Conservation (phyloP, 1,140 invertebrate species). For the Cecropterus lyciades region DNA sequence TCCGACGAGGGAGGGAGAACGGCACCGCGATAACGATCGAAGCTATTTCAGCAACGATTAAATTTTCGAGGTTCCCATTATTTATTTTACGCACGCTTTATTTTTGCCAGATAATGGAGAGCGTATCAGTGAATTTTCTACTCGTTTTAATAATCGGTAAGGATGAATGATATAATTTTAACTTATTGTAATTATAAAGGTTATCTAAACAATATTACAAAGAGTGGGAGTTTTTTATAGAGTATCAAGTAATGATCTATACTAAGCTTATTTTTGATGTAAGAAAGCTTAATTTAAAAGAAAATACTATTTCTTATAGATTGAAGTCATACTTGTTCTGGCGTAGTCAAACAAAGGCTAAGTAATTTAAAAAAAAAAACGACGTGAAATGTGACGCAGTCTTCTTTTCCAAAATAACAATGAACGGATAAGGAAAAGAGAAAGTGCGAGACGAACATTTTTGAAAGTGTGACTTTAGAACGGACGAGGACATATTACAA, state of each 20-base stretch:
- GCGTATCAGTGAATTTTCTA: constrained; percentile 73
- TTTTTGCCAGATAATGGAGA: constrained; percentile 58
- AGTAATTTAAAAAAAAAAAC: constrained; percentile 11
- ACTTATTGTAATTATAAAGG: background rate
- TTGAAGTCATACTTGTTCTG: too few relatives aligned
- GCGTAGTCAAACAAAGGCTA: too few relatives aligned
- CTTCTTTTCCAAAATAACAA: constrained; percentile 23
- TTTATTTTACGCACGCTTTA: constrained; percentile 40
- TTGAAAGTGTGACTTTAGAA: constrained; percentile 60
- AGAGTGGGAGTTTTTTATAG: too few relatives aligned
- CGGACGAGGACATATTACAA: constrained; percentile 52
- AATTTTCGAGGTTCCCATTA: constrained; percentile 49
- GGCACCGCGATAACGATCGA: constrained; percentile 59
- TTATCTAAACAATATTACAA: too few relatives aligned
- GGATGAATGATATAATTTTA: background rate
- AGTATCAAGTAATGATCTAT: too few relatives aligned
- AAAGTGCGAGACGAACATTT: constrained; percentile 57
- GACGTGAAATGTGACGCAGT: constrained; percentile 13
- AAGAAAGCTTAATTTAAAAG: too few relatives aligned
- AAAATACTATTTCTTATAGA: too few relatives aligned
- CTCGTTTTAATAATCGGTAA: constrained; percentile 11
- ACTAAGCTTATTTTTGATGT: too few relatives aligned
- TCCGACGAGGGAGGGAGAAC: constrained; percentile 58
- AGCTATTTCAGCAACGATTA: constrained; percentile 54
- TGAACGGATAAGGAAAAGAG: constrained; percentile 42